A percentile compares a stretch with the other conserved stretches of the same genome.
Evolutionary conservation across 1,140 invertebrate genomes (phyloP).

Genomic region (Calosoma granatense): DNA sequence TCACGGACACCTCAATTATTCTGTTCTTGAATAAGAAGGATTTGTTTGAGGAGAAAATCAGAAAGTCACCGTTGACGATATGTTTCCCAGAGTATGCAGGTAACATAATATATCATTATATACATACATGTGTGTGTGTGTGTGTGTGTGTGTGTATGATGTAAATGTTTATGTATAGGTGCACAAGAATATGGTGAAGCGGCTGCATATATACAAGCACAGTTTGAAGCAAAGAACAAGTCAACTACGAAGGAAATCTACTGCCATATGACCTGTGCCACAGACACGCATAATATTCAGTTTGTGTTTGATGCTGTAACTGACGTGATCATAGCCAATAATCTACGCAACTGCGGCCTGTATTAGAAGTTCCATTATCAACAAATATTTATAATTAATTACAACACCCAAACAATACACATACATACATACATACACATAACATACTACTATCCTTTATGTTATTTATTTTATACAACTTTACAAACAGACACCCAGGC

Average conservation of each 20-base stretch:
- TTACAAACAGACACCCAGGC: too few relatives aligned
- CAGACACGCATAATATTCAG: constrained; percentile 84
- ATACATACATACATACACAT: background rate
- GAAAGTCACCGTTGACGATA: constrained; percentile 82
- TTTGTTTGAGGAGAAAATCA: constrained; percentile 89
- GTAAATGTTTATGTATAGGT: constrained; percentile 44
- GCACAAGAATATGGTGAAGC: constrained; percentile 78
- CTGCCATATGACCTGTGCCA: constrained; percentile 86
- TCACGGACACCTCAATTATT: constrained; percentile 95
- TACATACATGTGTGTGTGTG: background rate
- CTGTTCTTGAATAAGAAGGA: constrained; percentile 96
- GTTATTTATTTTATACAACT: constrained; percentile 4
- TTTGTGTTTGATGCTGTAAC: constrained; percentile 89
- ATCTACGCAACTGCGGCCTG: constrained; percentile 82
- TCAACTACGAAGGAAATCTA: constrained; percentile 85
- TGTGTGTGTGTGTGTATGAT: constrained; percentile 10
- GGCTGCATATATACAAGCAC: constrained; percentile 76
- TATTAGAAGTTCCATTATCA: constrained; percentile 27
- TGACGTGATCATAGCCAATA: constrained; percentile 89
- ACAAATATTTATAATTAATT: constrained; percentile 1
- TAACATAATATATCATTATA: constrained; percentile 32
- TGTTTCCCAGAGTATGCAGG: constrained; percentile 92
- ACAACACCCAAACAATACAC: background rate
- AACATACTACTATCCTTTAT: constrained; percentile 6
- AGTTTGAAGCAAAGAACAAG: constrained; percentile 83